Conservation (phyloP, 2,797 vertebrate genomes). For the Heterohyrax brucei region DNA sequence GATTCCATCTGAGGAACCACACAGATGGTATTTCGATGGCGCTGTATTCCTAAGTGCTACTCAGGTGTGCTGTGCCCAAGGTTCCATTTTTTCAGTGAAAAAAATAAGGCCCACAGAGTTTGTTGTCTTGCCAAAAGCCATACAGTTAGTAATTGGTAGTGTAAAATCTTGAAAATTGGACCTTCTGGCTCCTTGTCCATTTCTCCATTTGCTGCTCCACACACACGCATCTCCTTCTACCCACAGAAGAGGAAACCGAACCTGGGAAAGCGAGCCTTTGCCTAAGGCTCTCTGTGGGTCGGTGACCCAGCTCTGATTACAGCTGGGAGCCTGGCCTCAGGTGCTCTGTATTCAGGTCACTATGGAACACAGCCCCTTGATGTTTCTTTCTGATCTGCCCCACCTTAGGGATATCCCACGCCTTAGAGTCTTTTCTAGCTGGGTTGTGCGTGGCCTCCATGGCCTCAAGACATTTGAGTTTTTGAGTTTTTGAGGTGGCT, state of each 20-base stretch:
- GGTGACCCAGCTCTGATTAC: neutral
- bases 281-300: neutral
- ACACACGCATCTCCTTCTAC: neutral
- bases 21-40: neutral
- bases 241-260: neutral
- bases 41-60: neutral
- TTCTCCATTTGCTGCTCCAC: neutral
- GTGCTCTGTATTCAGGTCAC: neutral
- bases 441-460: neutral
- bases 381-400: slow-evolving; percentile 39
- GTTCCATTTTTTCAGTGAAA: neutral
- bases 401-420: neutral
- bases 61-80: neutral
- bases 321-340: neutral
- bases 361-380: neutral
- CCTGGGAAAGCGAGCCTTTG: neutral
- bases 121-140: neutral
- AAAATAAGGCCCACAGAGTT: neutral
- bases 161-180: neutral
- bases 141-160: neutral
- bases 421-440: neutral
- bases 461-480: neutral
- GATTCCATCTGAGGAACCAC: neutral
- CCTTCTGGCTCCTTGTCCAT: neutral
- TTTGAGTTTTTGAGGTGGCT: neutral